Evolutionary conservation across 2,888 invertebrate species (phyloP), one percentile per base, ranked within the genome.

Genomic region (Mystacides longicornis): DNA sequence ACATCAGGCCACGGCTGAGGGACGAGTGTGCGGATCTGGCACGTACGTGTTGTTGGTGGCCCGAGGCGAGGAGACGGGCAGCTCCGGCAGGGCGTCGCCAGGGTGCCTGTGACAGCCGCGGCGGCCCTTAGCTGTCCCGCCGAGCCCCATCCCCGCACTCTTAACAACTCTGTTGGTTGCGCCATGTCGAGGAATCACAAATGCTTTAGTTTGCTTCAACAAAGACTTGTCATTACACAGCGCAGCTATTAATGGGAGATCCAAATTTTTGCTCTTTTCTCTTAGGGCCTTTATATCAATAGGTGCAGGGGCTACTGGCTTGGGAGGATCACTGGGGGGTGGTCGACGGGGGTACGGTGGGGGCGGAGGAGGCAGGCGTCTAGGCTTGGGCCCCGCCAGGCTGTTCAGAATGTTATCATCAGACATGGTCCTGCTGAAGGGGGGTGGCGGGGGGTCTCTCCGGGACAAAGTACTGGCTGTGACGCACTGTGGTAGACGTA

Each of bases 221-320:
- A 95, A 79, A 57, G 92, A 89, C 56, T 89, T 83, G 72, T 95
- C 95, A 69, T 94, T 95, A 77, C 93, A 95, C 64, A 95, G 79
- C 14, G 94, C 95, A 57, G 93, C 89, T 67, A 95, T 93, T 59
- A 96, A 77, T 19, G 95, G 95, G 70, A 95, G 78, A 73, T 93
- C 93, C 66, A 93, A 78, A 69, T 92, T 89, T 68, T 87, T 87
- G 73, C 91, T 92, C 74, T 92, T 90, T 72, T 92, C 92, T 56
- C 92, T 81, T 59, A 93, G 76, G 63, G 88, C 84, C 67, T 87
- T 86, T 65, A 93, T 90, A 71, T 93, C 93, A 60, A 87, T 70
- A 63, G 80, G 70, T 21, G 69, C 70, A 43, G 71, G 68, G 42
- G 67, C 59, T 47, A 57, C 63, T 37, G 79, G 76, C 4, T 78